Evolutionary conservation across 2,113 vertebrate genomes (phyloP).

Genomic region (Rhynchomys soricoides): DNA sequence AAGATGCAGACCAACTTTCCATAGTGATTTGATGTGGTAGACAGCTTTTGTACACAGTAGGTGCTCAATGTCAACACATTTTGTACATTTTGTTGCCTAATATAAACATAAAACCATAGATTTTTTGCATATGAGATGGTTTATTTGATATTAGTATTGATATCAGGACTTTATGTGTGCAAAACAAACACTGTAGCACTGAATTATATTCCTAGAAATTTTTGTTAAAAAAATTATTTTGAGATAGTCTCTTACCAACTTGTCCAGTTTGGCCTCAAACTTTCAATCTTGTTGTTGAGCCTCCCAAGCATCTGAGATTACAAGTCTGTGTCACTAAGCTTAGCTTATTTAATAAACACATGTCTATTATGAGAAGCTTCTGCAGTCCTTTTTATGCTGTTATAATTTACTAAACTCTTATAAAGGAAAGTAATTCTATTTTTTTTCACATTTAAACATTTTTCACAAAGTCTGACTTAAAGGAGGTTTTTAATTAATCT

Average conservation of each 20-base stretch:
- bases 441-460: too few species aligned
- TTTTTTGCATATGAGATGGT: neutral
- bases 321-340: neutral
- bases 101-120: neutral
- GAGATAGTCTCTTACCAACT: neutral
- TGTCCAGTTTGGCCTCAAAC: neutral
- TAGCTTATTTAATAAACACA: neutral
- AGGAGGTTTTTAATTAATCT: neutral
- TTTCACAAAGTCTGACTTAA: slow-evolving; percentile 44
- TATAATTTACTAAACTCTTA: slow-evolving; percentile 44
- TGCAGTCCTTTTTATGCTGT: slow-evolving; percentile 21
- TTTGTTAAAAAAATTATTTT: neutral
- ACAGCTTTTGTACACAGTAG: neutral
- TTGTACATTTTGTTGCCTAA: neutral
- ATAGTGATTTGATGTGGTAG: neutral
- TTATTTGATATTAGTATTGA: neutral
- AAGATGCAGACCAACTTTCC: neutral
- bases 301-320: neutral
- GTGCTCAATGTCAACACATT: neutral
- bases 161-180: neutral
- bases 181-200: neutral
- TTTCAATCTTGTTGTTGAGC: neutral
- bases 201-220: neutral
- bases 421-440: slow-evolving; percentile 18
- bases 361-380: neutral